Conservation (phyloP, 1,140 invertebrate species). For the Drosophila albomicans region DNA sequence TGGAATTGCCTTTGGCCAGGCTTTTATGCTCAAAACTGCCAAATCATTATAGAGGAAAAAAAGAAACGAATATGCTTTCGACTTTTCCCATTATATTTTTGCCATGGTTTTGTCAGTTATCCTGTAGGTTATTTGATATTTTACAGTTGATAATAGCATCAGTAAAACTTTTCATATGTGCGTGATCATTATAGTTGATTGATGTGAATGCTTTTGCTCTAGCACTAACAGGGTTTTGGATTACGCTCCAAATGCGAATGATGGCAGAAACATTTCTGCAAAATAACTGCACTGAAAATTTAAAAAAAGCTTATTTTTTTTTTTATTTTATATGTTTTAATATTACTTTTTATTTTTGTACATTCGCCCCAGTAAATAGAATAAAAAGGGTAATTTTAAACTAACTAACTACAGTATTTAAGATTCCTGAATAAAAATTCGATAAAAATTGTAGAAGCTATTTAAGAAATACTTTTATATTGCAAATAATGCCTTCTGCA, state of each 20-base stretch:
- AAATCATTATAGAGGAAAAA: constrained; percentile 65
- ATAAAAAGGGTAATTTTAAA: no score
- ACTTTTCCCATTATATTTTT: constrained; percentile 52
- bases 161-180: constrained; percentile 66
- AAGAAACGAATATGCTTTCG: constrained; percentile 58
- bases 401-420: no score
- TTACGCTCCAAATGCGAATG: constrained; percentile 37
- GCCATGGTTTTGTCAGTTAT: constrained; percentile 79
- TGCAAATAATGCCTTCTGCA: no score
- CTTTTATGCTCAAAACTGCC: constrained; percentile 51
- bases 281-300: constrained; percentile 56
- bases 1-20: constrained; percentile 44
- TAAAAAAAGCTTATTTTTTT: background rate
- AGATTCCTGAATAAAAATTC: no score
- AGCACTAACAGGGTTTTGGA: constrained; percentile 44
- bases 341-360: no score
- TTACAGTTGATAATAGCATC: constrained; percentile 77
- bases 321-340: no score
- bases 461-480: no score
- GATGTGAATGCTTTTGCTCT: constrained; percentile 42
- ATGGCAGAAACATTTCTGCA: background rate
- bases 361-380: no score
- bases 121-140: constrained; percentile 77
- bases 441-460: no score
- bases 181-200: constrained; percentile 79